Base-by-base conservation (phyloP, 2,113 vertebrate genomes). In the Gambusia affinis region DNA sequence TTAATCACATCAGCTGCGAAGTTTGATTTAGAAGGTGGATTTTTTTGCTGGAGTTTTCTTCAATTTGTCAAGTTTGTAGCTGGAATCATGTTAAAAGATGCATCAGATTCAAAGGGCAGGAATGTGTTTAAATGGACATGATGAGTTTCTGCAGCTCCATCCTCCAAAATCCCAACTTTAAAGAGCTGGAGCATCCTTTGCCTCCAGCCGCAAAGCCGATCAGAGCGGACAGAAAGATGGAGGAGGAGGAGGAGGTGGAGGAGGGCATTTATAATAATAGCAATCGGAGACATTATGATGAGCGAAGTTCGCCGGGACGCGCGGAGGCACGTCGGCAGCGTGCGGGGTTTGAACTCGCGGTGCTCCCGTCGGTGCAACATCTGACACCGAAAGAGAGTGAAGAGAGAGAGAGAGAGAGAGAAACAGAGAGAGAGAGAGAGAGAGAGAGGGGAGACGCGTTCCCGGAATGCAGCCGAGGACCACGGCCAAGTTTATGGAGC, bases 401-500 rank as follows among this genome's bases (percentile, higher is more conserved):
- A 51, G 47, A 54, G 47, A 54, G 47, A 51, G 19, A 22, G 17
- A 22, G 51, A 54, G 51, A 72, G 78, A 10, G 47, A 89, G 84
- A 90, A 12, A 27, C 27, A 10, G 44, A 51, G 44, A 51, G 17
- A 51, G 47, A 51, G 47, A 51, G 17, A 22, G 17, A 2, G 47
- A 51, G 51, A 54, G 51, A 72, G 78, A 12, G 33, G 33, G 7
- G 47, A 89, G 84, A 90, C 84, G 88, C 87, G 84, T 84, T 90
- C 87, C 89, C 85, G 87, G 91, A 91, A 88, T 92, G 80, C 79
- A 85, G 76, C 54, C 63, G 81, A 60, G 87, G 80, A 75, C 64
- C 79, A 4, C 42, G 70, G 87, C 91, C 89, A 92, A 91, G 85
- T 86, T 83, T 83, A 83, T 83, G 79, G 75, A 0, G 80, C 3